Evolutionary conservation across 2,888 invertebrate species (phyloP).

Genomic region (Dorcus hopei): DNA sequence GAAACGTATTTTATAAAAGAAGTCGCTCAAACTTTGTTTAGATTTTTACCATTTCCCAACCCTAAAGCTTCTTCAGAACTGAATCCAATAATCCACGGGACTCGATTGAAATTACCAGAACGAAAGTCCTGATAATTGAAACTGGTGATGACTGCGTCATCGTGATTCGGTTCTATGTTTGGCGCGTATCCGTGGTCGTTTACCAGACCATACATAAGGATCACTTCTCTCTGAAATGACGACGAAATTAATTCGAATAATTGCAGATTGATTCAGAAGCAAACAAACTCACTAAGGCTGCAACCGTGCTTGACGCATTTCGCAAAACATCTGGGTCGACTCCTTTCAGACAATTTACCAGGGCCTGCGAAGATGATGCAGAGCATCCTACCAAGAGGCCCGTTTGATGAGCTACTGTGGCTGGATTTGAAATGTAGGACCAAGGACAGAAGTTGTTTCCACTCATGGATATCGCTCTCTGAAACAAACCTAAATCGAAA

Average conservation of each 20-base stretch:
- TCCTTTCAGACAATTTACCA: slow-evolving; percentile 32
- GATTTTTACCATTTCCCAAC: too few relatives aligned
- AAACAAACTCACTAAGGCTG: slow-evolving; percentile 22
- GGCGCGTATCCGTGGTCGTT: slow-evolving; percentile 36
- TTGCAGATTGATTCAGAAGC: not conserved
- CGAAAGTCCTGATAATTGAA: slow-evolving; percentile 26
- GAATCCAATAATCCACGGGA: slow-evolving; percentile 28
- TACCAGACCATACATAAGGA: slow-evolving; percentile 11
- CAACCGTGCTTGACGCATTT: slow-evolving; percentile 17
- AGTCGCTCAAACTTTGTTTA: too few relatives aligned
- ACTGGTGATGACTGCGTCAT: slow-evolving; percentile 33
- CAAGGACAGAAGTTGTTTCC: too few relatives aligned
- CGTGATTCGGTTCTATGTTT: slow-evolving; percentile 33
- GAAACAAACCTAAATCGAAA: too few relatives aligned
- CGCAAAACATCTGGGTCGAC: slow-evolving; percentile 22
- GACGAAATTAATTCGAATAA: not conserved
- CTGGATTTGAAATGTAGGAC: too few relatives aligned
- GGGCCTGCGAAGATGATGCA: too few relatives aligned
- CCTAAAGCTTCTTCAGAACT: slow-evolving; percentile 23
- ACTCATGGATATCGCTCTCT: too few relatives aligned
- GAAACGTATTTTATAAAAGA: too few relatives aligned
- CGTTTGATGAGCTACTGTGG: too few relatives aligned
- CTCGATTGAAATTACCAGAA: slow-evolving; percentile 20
- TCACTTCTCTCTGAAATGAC: slow-evolving; percentile 17
- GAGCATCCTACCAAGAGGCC: too few relatives aligned